Evolutionary conservation across 2,113 vertebrate species (phyloP), one percentile per base, ranked within the genome.

Genomic region (Pristiophorus japonicus): DNA sequence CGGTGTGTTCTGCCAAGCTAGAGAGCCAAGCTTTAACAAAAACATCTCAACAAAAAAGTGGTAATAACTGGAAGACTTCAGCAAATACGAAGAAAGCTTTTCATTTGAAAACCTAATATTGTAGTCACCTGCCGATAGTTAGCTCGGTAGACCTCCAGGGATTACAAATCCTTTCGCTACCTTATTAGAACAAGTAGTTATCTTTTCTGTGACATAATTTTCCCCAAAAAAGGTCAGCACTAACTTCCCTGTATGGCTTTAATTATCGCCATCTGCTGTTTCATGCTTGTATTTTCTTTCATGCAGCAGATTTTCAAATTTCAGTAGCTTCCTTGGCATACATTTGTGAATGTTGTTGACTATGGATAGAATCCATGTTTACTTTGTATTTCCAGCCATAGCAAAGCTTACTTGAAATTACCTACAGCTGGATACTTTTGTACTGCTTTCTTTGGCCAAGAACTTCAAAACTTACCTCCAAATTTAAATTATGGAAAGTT

Each of bases 301-400:
- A 98, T 97, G 97, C 97, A 98, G 98, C 98, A 98, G 98, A 98
- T 99, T 99, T 99, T 99, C 98, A 98, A 98, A 98, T 98, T 98
- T 98, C 98, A 98, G 99, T 98, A 99, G 99, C 99, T 98, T 98
- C 98, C 98, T 98, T 98, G 98, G 98, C 97, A 98, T 98, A 98
- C 98, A 98, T 99, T 99, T 99, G 98, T 98, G 98, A 98, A 99
- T 98, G 98, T 98, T 99, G 99, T 98, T 99, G 98, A 99, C 98
- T 98, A 97, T 99, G 99, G 98, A 99, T 98, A 97, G 98, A 97
- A 97, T 98, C 98, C 99, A 99, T 99, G 98, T 99, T 99, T 99
- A 98, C 98, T 98, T 98, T 98, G 98, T 98, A 98, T 98, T 98
- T 97, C 97, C 96, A 97, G 97, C 98, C 98, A 97, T 97, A 98